phyloP scores from a whole-genome alignment of 1,140 invertebrate species.

The Drosophila kepulauana region DNA sequence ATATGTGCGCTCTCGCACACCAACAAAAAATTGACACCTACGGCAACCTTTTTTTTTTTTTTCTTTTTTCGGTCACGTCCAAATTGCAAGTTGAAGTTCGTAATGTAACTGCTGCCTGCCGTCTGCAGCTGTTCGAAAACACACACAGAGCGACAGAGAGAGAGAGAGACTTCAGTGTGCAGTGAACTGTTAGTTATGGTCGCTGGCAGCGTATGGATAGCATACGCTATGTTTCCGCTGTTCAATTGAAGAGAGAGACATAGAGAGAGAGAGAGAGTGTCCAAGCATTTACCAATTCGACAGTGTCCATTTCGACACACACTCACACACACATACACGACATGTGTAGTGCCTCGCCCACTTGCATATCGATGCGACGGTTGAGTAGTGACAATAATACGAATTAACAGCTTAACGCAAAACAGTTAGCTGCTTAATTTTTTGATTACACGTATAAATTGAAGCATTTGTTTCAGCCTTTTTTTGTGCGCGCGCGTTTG shows the following conservation, averaged over 20 bases:
- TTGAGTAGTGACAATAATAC: constrained; percentile 44
- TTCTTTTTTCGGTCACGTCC: constrained; percentile 53
- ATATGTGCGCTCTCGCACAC: constrained; percentile 66
- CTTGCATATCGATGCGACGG: neutral
- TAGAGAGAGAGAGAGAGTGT: constrained; percentile 2
- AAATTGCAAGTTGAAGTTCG: constrained; percentile 71
- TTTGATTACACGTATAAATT: constrained; percentile 45
- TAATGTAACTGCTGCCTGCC: constrained; percentile 24
- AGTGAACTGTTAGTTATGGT: constrained; percentile 79
- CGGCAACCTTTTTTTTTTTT: constrained; percentile 74
- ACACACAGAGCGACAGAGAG: too few relatives aligned
- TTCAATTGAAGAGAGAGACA: constrained; percentile 37
- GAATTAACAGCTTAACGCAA: constrained; percentile 58
- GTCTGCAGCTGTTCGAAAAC: constrained; percentile 26
- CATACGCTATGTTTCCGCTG: constrained; percentile 65
- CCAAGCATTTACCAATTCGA: constrained; percentile 55
- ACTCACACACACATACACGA: neutral
- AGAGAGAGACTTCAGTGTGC: constrained; percentile 48
- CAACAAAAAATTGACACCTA: constrained; percentile 82
- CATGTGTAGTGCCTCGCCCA: neutral
- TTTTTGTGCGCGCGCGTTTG: neutral
- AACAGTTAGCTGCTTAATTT: constrained; percentile 50
- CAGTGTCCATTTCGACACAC: neutral
- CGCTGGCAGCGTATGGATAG: constrained; percentile 52
- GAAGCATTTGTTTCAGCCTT: constrained; percentile 28